These are phyloP conservation scores for Subacronicta megacephala DNA, from an alignment of 2,888 invertebrate species.

Conservation along the genomic window DNA sequence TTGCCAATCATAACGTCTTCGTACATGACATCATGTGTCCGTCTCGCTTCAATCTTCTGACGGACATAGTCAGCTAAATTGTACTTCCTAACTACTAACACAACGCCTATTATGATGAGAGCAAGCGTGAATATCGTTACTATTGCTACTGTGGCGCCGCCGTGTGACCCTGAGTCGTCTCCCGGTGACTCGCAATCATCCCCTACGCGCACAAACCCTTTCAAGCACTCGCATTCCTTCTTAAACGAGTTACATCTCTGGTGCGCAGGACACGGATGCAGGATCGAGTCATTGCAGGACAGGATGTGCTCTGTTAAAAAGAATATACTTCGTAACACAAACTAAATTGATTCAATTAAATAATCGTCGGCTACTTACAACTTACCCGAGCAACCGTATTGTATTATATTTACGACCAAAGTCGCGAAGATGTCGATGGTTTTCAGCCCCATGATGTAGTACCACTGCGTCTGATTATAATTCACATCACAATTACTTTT, in stretches of 20 bases:
- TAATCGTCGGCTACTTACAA: constrained; percentile 78
- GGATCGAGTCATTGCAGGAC: constrained; percentile 76
- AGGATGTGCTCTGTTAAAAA: constrained; percentile 88
- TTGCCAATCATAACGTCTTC: constrained; percentile 89
- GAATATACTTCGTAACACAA: constrained; percentile 78
- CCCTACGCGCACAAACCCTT: constrained; percentile 68
- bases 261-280: constrained; percentile 71
- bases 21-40: constrained; percentile 83
- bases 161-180: constrained; percentile 49
- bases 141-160: constrained; percentile 73
- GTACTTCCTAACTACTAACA: constrained; percentile 83
- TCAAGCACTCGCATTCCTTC: constrained; percentile 71
- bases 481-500: constrained; percentile 76
- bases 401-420: constrained; percentile 75
- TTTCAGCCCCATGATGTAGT: constrained; percentile 72
- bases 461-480: constrained; percentile 44
- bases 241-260: constrained; percentile 73
- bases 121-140: constrained; percentile 80
- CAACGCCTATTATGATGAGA: constrained; percentile 77
- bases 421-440: constrained; percentile 71
- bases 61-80: constrained; percentile 80
- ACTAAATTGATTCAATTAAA: constrained; percentile 88
- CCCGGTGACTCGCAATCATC: constrained; percentile 68
- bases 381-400: constrained; percentile 81
- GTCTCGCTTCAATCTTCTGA: constrained; percentile 78